phyloP scores from a whole-genome alignment of 2,113 vertebrate genomes.

The Chaetorhynchus papuensis region DNA sequence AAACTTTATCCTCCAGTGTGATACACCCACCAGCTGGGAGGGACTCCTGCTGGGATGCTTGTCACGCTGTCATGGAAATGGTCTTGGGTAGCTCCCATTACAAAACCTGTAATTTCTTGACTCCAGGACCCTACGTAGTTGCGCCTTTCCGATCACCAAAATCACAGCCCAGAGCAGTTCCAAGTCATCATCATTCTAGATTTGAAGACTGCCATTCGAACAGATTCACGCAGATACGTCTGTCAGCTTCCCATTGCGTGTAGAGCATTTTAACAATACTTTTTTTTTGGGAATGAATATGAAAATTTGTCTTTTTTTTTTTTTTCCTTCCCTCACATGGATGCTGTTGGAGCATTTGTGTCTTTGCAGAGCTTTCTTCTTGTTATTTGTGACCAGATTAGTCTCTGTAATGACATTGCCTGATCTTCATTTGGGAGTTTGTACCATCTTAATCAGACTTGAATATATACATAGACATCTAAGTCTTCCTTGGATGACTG shows the following conservation, averaged over 20 bases:
- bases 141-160: not conserved
- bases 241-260: not conserved
- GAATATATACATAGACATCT: slow-evolving; percentile 26
- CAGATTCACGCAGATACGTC: not conserved
- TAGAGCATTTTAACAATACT: not conserved
- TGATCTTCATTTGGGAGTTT: not conserved
- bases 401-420: not conserved
- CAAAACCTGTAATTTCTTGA: not conserved
- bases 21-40: not conserved
- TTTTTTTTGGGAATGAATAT: not conserved
- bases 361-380: not conserved
- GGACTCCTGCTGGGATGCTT: not conserved
- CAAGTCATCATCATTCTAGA: not conserved
- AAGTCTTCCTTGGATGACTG: not conserved
- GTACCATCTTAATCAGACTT: slow-evolving; percentile 5
- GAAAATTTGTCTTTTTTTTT: not conserved
- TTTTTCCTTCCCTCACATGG: fast-evolving
- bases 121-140: not conserved
- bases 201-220: not conserved
- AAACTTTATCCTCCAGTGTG: not conserved
- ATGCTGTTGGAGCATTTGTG: not conserved
- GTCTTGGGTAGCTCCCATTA: not conserved
- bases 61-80: not conserved
- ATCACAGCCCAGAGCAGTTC: not conserved
- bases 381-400: not conserved